Evolutionary conservation across 2,797 vertebrate species (phyloP).

Genomic region (Echeneis naucrates): DNA sequence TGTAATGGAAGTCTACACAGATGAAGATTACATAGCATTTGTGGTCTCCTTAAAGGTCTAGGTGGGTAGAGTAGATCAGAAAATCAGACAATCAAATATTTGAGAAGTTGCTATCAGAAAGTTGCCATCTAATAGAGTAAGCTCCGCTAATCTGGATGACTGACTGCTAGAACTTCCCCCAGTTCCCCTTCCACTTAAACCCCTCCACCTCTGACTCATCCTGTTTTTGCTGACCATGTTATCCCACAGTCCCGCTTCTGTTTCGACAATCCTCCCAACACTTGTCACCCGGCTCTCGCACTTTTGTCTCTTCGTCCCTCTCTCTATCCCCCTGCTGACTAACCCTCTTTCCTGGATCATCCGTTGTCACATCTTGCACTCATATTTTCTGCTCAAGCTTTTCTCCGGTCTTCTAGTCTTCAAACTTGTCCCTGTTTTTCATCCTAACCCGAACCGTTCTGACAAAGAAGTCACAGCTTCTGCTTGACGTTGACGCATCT

Average conservation of each 20-base stretch:
- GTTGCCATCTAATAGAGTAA: too few species aligned
- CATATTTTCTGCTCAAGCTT: slow-evolving; percentile 10
- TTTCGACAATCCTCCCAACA: slow-evolving; percentile 34
- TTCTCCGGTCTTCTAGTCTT: too few species aligned
- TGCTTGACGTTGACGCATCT: background rate
- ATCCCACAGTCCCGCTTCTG: slow-evolving; percentile 46
- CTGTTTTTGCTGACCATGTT: slow-evolving; percentile 51
- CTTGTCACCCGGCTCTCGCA: slow-evolving; percentile 27
- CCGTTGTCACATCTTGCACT: slow-evolving; percentile 16
- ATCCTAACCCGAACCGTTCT: too few species aligned
- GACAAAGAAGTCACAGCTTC: too few species aligned
- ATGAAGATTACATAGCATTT: background rate
- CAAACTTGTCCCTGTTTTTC: too few species aligned
- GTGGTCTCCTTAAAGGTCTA: background rate
- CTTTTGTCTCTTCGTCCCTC: background rate
- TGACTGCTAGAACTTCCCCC: too few species aligned
- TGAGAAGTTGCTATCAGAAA: background rate
- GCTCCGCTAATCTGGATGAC: too few species aligned
- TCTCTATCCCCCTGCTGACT: background rate
- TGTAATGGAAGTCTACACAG: background rate
- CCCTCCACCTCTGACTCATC: slow-evolving; percentile 48
- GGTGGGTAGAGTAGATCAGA: background rate
- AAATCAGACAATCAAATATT: background rate
- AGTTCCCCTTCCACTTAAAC: slow-evolving; percentile 6
- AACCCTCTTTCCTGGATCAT: slow-evolving; percentile 12